phyloP scores from a whole-genome alignment of 2,113 vertebrate genomes.

The Pampusana beccarii region DNA sequence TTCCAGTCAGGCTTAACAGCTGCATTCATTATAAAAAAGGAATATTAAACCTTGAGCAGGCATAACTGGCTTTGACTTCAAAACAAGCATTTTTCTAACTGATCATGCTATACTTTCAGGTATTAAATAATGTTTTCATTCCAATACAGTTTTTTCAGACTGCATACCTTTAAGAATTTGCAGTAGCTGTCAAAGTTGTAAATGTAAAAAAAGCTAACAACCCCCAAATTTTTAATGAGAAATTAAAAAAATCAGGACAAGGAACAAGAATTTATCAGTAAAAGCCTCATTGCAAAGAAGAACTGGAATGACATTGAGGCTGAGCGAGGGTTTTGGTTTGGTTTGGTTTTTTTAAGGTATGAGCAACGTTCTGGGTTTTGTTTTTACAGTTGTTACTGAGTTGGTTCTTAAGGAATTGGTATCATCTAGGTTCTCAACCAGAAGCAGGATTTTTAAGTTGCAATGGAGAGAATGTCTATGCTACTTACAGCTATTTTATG shows the following conservation, averaged over 20 bases:
- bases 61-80: conserved; percentile 18
- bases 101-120: background rate
- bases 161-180: background rate
- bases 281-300: background rate
- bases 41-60: conserved; percentile 10
- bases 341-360: background rate
- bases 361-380: background rate
- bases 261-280: background rate
- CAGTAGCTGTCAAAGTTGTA: background rate
- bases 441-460: background rate
- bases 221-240: background rate
- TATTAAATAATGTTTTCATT: background rate
- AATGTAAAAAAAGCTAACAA: background rate
- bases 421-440: background rate
- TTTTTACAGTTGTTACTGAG: background rate
- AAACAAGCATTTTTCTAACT: conserved; percentile 18
- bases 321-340: background rate
- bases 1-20: conserved; percentile 44
- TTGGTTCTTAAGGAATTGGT: background rate
- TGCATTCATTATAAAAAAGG: conserved; percentile 2
- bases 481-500: background rate
- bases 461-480: fast-evolving
- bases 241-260: background rate
- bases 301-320: background rate
- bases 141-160: background rate